Evolutionary conservation across 2,113 vertebrate genomes (phyloP).

Genomic region (Caloenas nicobarica): DNA sequence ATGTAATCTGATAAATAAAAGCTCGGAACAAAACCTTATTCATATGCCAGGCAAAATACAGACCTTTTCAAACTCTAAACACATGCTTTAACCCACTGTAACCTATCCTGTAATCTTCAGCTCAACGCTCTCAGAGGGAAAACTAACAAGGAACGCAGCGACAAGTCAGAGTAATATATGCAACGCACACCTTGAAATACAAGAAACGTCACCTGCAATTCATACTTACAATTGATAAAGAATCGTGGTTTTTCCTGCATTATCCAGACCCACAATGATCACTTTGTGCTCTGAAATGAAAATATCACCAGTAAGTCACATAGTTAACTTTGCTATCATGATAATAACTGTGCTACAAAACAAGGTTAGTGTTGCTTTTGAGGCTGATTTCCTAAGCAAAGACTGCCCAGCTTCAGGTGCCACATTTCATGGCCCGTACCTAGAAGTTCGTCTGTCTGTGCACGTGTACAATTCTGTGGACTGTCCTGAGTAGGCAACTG

Average conservation of each 20-base stretch:
- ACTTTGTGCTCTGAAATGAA: slow-evolving; percentile 95
- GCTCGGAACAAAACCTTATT: not conserved
- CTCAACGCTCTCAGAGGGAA: not conserved
- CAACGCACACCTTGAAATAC: not conserved
- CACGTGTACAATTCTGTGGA: accelerated
- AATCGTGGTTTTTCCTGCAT: slow-evolving; percentile 98
- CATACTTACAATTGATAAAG: slow-evolving; percentile 98
- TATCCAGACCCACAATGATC: slow-evolving; percentile 98
- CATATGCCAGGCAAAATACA: not conserved
- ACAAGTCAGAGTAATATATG: accelerated
- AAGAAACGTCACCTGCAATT: accelerated
- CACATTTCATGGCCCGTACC: not conserved
- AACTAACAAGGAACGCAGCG: not conserved
- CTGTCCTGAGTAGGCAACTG: not conserved
- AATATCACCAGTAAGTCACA: not conserved
- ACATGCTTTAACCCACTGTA: not conserved
- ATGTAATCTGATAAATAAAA: not conserved
- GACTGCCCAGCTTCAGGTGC: not conserved
- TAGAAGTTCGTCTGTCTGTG: accelerated
- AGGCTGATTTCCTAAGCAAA: not conserved
- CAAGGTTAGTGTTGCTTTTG: not conserved
- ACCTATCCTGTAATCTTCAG: not conserved
- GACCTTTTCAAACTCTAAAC: not conserved
- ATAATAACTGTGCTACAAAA: not conserved
- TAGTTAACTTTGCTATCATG: not conserved